Conservation (phyloP, 2,797 vertebrate genomes). For the Microctenopoma lineatum region DNA sequence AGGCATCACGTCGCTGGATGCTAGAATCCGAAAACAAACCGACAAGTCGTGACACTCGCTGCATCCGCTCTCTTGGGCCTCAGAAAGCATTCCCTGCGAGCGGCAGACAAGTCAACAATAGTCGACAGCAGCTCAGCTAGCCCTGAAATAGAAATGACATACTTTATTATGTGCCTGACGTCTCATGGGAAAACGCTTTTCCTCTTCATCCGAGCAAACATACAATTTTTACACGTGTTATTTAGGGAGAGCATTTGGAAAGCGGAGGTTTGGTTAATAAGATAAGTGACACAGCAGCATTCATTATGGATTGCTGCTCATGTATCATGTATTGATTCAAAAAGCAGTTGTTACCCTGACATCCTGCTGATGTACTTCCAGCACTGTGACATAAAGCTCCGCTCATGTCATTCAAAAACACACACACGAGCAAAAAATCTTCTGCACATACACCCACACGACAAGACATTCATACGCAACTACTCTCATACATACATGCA, state of each 20-base stretch:
- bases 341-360: conserved; percentile 42
- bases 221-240: conserved; percentile 30
- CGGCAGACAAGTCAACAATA: conserved; percentile 47
- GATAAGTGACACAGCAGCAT: conserved; percentile 57
- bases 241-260: conserved; percentile 37
- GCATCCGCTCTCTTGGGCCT: conserved; percentile 26
- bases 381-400: conserved; percentile 21
- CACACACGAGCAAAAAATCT: conserved; percentile 9
- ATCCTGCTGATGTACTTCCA: conserved; percentile 32
- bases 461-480: conserved; percentile 8
- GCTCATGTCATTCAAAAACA: conserved; percentile 45
- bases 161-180: conserved; percentile 61
- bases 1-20: background rate
- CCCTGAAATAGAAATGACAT: conserved; percentile 62
- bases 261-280: conserved; percentile 52
- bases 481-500: background rate
- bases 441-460: conserved; percentile 2
- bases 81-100: conserved; percentile 36
- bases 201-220: conserved; percentile 44
- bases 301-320: conserved; percentile 61
- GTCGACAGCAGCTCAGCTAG: conserved; percentile 40
- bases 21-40: conserved; percentile 25
- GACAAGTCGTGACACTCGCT: conserved; percentile 27
- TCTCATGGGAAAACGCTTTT: conserved; percentile 48
- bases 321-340: conserved; percentile 53